Conservation (phyloP, 2,113 vertebrate species). For the Pomatorhinus ruficollis region DNA sequence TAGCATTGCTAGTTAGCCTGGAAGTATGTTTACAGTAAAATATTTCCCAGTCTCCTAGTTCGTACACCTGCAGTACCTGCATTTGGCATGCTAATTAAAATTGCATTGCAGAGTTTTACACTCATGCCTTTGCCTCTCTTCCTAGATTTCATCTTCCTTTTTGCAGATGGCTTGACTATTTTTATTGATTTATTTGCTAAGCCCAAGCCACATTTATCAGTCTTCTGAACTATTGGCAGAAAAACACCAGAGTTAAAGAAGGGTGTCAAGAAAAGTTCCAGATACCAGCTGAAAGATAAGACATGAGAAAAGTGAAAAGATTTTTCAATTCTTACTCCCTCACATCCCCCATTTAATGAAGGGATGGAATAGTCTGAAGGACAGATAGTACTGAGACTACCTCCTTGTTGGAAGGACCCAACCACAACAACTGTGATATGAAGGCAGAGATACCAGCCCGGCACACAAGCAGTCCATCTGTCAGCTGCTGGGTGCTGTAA, state of each 20-base stretch:
- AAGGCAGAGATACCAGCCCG: background rate
- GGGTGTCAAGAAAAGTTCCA: background rate
- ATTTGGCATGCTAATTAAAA: conserved; percentile 38
- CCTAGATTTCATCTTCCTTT: background rate
- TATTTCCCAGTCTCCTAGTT: conserved; percentile 17
- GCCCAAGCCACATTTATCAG: conserved; percentile 22
- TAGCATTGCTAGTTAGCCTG: conserved; percentile 61
- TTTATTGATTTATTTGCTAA: conserved; percentile 35
- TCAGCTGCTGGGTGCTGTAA: background rate
- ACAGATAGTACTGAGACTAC: background rate
- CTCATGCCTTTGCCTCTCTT: background rate
- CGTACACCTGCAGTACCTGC: conserved; percentile 33
- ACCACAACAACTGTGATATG: background rate
- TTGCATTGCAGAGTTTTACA: conserved; percentile 13
- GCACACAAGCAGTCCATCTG: background rate
- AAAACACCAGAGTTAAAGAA: background rate
- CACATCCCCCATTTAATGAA: background rate
- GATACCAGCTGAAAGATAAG: conserved; percentile 21
- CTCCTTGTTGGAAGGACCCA: background rate
- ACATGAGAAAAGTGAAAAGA: background rate
- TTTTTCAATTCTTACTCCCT: conserved; percentile 7
- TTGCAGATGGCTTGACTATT: conserved; percentile 10
- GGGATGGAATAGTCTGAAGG: background rate
- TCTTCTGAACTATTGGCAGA: conserved; percentile 6
- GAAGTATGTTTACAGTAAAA: conserved; percentile 53